These are phyloP conservation scores for Nomada goodeniana DNA, from an alignment of 2,888 invertebrate species.

Conservation along the genomic window DNA sequence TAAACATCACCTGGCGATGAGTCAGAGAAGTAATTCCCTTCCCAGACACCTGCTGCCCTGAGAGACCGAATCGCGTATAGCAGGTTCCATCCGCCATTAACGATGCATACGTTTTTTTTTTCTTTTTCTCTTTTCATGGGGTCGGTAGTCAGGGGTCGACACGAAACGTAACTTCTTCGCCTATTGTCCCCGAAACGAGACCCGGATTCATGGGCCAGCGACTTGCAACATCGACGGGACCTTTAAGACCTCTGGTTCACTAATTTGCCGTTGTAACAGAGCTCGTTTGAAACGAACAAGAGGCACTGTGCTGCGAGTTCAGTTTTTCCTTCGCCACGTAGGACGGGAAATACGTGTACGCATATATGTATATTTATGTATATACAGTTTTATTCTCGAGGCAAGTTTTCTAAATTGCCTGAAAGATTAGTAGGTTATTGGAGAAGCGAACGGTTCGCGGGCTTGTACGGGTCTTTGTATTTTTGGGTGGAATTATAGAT, in stretches of 20 bases:
- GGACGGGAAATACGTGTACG: too few species aligned
- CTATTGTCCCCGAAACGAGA: slow-evolving; percentile 76
- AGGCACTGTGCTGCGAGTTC: too few species aligned
- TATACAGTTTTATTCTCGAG: not conserved
- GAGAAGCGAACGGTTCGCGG: not conserved
- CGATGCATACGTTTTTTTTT: slow-evolving; percentile 50
- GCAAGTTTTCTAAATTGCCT: not conserved
- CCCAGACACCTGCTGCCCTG: slow-evolving; percentile 78
- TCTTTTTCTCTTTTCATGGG: slow-evolving; percentile 18
- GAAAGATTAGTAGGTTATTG: not conserved
- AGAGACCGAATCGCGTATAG: slow-evolving; percentile 71
- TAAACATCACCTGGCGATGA: slow-evolving; percentile 81
- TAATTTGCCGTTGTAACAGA: slow-evolving; percentile 41
- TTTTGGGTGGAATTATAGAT: not conserved
- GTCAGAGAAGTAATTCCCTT: slow-evolving; percentile 77
- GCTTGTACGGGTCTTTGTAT: not conserved
- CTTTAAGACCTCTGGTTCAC: slow-evolving; percentile 56
- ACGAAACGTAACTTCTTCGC: slow-evolving; percentile 59
- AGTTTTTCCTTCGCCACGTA: not conserved
- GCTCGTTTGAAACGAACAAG: not conserved
- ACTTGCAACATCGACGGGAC: slow-evolving; percentile 74
- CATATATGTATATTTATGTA: too few species aligned
- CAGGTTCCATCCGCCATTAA: slow-evolving; percentile 76
- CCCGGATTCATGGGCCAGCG: slow-evolving; percentile 82
- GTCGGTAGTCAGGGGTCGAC: slow-evolving; percentile 36